Evolutionary conservation across 2,113 vertebrate species (phyloP).

Genomic region (Halichoerus grypus): DNA sequence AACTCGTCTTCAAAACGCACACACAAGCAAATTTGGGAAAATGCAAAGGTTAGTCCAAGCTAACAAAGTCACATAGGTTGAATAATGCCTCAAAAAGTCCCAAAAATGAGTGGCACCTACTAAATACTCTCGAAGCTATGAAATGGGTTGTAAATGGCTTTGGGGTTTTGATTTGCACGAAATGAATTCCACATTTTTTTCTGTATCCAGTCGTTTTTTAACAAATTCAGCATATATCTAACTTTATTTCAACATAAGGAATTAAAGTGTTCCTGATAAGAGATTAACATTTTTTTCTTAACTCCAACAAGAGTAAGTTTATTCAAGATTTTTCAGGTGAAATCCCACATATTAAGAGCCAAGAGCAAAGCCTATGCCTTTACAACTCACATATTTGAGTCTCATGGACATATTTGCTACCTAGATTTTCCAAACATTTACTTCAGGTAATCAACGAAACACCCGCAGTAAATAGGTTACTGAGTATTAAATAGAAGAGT

Average conservation of each 20-base stretch:
- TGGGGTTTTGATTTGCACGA: neutral
- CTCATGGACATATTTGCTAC: neutral
- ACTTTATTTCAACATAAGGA: neutral
- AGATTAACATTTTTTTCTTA: slow-evolving; percentile 27
- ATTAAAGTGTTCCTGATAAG: neutral
- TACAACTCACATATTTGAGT: neutral
- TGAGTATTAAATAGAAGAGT: neutral
- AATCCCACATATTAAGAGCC: neutral
- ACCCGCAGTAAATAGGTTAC: neutral
- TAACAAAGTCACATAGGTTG: neutral
- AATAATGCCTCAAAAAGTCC: slow-evolving; percentile 3
- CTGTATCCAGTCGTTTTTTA: neutral
- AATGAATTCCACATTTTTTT: neutral
- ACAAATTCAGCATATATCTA: neutral
- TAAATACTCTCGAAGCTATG: neutral
- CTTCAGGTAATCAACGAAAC: neutral
- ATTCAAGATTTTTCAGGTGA: neutral
- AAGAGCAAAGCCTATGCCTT: neutral
- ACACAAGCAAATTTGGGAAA: slow-evolving; percentile 34
- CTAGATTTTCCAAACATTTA: neutral
- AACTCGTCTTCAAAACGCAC: slow-evolving; percentile 45
- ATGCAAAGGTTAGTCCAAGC: neutral
- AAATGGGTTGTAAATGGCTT: neutral
- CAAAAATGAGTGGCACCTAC: neutral
- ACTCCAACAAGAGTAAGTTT: neutral